These are phyloP conservation scores for Andrena fulva DNA, from an alignment of 2,888 invertebrate species.

Conservation along the genomic window DNA sequence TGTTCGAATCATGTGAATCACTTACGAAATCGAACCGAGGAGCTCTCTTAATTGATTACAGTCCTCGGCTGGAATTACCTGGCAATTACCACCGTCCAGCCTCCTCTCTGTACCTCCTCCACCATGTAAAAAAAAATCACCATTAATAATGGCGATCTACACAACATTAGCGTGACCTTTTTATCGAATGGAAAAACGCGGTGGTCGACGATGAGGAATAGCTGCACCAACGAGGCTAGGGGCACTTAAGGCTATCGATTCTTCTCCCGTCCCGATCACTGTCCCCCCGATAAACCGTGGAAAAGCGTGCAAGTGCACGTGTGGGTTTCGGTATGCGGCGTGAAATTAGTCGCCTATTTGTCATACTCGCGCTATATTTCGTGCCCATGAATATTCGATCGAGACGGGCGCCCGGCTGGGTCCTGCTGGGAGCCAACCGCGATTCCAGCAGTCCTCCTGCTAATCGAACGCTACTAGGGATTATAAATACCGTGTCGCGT, in stretches of 20 bases:
- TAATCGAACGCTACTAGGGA: slow-evolving; percentile 33
- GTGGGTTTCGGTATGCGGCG: slow-evolving; percentile 58
- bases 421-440: slow-evolving; percentile 1
- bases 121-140: neutral
- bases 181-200: neutral
- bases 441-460: slow-evolving; percentile 39
- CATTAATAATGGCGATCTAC: neutral
- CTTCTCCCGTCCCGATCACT: slow-evolving; percentile 3
- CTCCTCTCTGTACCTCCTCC: neutral
- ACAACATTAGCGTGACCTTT: neutral
- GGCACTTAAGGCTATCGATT: slow-evolving; percentile 16
- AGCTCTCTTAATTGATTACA: slow-evolving; percentile 11
- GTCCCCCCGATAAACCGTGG: slow-evolving; percentile 22
- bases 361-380: slow-evolving; percentile 60
- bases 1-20: slow-evolving; percentile 36
- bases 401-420: slow-evolving; percentile 18
- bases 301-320: slow-evolving; percentile 14
- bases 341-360: slow-evolving; percentile 66
- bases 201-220: neutral
- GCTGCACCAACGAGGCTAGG: neutral
- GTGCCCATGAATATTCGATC: slow-evolving; percentile 69
- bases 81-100: neutral
- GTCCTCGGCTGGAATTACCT: neutral
- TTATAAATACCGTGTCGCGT: slow-evolving; percentile 53
- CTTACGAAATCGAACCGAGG: slow-evolving; percentile 24